Conservation (phyloP, 2,797 vertebrate genomes). For the Aldrovandia affinis region DNA sequence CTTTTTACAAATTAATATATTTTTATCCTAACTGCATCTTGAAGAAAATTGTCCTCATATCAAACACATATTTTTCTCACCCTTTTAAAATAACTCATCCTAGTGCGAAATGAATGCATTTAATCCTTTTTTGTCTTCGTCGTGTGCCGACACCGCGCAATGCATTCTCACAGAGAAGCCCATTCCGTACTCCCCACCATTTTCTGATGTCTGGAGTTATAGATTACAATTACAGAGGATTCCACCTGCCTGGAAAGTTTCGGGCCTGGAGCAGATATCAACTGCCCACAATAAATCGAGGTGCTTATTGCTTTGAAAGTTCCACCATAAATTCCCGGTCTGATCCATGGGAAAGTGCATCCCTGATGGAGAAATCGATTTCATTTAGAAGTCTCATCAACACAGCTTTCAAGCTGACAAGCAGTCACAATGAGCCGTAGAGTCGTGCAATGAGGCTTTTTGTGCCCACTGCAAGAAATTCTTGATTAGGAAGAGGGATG, state of each 20-base stretch:
- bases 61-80: not conserved
- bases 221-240: conserved; percentile 44
- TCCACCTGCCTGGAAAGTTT: conserved; percentile 33
- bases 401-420: conserved; percentile 40
- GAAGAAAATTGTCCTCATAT: not conserved
- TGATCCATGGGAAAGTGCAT: conserved; percentile 53
- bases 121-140: not conserved
- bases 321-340: conserved; percentile 51
- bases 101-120: not conserved
- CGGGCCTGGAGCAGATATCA: conserved; percentile 49
- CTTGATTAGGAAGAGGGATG: conserved; percentile 26
- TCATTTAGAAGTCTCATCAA: conserved; percentile 65
- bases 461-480: conserved; percentile 23
- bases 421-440: conserved; percentile 47
- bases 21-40: not conserved
- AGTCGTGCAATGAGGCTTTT: conserved; percentile 31
- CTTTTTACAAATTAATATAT: not conserved
- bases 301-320: conserved; percentile 49
- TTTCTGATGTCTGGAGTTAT: conserved; percentile 38
- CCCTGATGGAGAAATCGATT: conserved; percentile 61
- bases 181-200: conserved; percentile 41
- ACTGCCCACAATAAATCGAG: conserved; percentile 51
- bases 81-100: not conserved
- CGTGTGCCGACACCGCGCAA: conserved; percentile 17
- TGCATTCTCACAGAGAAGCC: conserved; percentile 45